phyloP scores from a whole-genome alignment of 2,888 invertebrate genomes.

The Drosophila peninsularis region DNA sequence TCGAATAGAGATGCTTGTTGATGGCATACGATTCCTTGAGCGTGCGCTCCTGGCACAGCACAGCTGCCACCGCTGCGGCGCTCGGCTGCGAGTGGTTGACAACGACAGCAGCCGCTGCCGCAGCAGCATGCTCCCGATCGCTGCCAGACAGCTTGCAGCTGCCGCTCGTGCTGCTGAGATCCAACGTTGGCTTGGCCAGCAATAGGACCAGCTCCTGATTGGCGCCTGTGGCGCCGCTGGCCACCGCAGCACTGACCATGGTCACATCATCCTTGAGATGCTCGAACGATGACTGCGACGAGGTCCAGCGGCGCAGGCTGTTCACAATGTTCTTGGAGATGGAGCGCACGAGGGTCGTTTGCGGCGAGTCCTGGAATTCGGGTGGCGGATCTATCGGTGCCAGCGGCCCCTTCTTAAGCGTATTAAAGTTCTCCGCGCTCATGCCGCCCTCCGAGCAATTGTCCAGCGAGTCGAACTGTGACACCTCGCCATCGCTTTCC shows the following conservation, averaged over 20 bases:
- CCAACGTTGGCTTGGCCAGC: conserved; percentile 41
- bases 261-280: conserved; percentile 76
- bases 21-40: conserved; percentile 81
- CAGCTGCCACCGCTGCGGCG: conserved; percentile 1
- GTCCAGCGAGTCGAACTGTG: conserved; percentile 92
- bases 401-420: conserved; percentile 91
- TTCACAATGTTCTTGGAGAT: conserved; percentile 81
- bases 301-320: conserved; percentile 82
- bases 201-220: conserved; percentile 56
- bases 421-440: conserved; percentile 93
- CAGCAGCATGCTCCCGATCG: not conserved
- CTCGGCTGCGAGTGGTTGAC: conserved; percentile 19
- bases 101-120: conserved; percentile 4
- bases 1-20: conserved; percentile 83
- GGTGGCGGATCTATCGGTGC: conserved; percentile 92
- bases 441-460: conserved; percentile 90
- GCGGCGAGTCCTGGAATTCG: conserved; percentile 89
- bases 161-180: not conserved
- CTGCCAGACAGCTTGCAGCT: conserved; percentile 1
- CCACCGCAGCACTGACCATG: conserved; percentile 43
- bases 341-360: conserved; percentile 83
- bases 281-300: conserved; percentile 83
- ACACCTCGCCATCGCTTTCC: conserved; percentile 93
- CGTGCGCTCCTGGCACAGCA: conserved; percentile 46
- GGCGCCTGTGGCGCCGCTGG: conserved; percentile 20